These are phyloP conservation scores for Volucella zonaria DNA, from an alignment of 2,888 invertebrate genomes.

Conservation along the genomic window DNA sequence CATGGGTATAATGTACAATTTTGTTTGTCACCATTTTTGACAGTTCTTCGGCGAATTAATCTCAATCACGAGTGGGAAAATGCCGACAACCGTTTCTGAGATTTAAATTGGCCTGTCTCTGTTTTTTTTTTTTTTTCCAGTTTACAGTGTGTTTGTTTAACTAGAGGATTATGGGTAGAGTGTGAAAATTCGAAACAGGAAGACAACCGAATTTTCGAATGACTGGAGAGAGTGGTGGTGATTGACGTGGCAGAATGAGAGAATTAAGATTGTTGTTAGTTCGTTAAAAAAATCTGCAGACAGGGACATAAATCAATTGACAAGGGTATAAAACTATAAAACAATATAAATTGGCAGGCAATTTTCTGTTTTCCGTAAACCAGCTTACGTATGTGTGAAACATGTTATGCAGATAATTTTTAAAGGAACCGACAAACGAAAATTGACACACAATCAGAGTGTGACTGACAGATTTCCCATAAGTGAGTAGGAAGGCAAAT, in stretches of 20 bases:
- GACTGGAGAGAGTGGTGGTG: slow-evolving; percentile 34
- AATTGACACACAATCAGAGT: slow-evolving; percentile 28
- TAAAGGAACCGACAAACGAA: background rate
- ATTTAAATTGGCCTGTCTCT: slow-evolving; percentile 51
- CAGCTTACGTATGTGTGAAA: background rate
- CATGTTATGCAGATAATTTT: background rate
- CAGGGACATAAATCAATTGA: slow-evolving; percentile 66
- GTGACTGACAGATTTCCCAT: slow-evolving; percentile 14
- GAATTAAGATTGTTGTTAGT: slow-evolving; percentile 61
- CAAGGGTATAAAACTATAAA: slow-evolving; percentile 34
- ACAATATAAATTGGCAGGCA: slow-evolving; percentile 61
- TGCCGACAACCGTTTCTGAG: slow-evolving; percentile 39
- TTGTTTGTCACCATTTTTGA: slow-evolving; percentile 49
- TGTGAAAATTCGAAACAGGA: slow-evolving; percentile 46
- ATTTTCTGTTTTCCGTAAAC: slow-evolving; percentile 43
- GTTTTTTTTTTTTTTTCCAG: slow-evolving; percentile 2
- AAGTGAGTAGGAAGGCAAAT: slow-evolving; percentile 9
- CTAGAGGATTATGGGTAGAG: slow-evolving; percentile 34
- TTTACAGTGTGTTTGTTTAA: slow-evolving; percentile 53
- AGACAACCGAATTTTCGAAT: slow-evolving; percentile 9
- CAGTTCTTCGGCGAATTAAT: slow-evolving; percentile 63
- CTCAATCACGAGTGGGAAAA: slow-evolving; percentile 51
- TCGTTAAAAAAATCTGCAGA: slow-evolving; percentile 24
- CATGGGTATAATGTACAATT: slow-evolving; percentile 25
- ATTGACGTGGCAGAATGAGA: slow-evolving; percentile 56